Base-by-base conservation (phyloP, 2,888 invertebrate species). In the Corbicula japonica region DNA sequence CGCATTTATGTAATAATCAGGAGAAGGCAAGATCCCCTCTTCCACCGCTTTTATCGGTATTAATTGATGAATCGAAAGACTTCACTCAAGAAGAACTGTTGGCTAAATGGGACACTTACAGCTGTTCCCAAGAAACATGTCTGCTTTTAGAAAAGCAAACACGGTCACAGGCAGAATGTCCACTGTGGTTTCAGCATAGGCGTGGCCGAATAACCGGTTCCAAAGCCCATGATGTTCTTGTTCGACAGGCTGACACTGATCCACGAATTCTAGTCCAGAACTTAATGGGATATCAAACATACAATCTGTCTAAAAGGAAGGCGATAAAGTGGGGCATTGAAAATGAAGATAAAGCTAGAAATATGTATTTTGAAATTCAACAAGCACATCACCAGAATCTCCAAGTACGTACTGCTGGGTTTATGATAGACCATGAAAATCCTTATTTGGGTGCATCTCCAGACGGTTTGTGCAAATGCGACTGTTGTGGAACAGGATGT, bases 221-320 rank as follows among this genome's bases (percentile, higher is more conserved):
- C 10, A 75, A 70, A 30, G 79, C 79, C 28, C 74, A 79, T 65
- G 70, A 74, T 44, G 63, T 79, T n/a, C 30, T 68, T n/a, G 21
- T 18, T 6, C 28, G 34, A 23, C 74, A 63, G 32, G 58, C 44
- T 4, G 48, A 38, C 12, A 74, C 70, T 21, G 8, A 28, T n/a
- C 46, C 73, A 30, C 38, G 48, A 35, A 74, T 62, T 34, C 52
- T 77, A 23, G 48, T 73, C 8, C 46, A 46, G 46, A 21, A 18
- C 3, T 60, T 78, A 12, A 62, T 44, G 23, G 78, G 78, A 12
- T 54, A 62, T 52, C 35, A 66, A 35, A 58, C 34, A 15, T 70
- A 74, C 50, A 61, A 69, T 50, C 38, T 74, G 50, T 66, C 70
- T 15, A 21, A 23, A 12, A 52, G 23, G 35, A 52, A 52, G 15